Evolutionary conservation across 2,113 vertebrate species (phyloP), one percentile per base, ranked within the genome.

Genomic region (Ammodytes dubius): DNA sequence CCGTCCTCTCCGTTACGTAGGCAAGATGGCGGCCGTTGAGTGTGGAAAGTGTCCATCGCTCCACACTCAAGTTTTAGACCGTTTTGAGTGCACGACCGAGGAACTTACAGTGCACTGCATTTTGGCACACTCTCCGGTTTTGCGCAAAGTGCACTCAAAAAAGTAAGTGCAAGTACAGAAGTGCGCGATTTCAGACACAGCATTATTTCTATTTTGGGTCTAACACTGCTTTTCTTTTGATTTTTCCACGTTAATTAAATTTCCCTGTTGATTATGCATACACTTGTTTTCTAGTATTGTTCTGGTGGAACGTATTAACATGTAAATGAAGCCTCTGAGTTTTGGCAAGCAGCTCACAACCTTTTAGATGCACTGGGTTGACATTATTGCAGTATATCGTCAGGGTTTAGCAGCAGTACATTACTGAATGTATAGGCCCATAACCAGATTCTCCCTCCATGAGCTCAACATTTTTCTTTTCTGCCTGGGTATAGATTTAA

Each of bases 271-370:
- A 46, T 69, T 73, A 49, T 72, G 46, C 35, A 60, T 39, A 40
- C 43, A 81, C 67, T 74, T 84, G 82, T 75, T 68, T 74, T 65
- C 46, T 64, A n/a, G n/a, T n/a, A n/a, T n/a, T n/a, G n/a, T 73
- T 77, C 15, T 39, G 19, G 47, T 39, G 37, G 10, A 70, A 82
- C 45, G 79, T 47, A 60, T 91, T 87, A 77, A 87, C 88, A 92
- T 91, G 84, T 64, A 87, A 82, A 92, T 84, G 12, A 88, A 84
- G 35, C 39, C 66, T 83, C 75, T 87, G 49, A 79, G 83, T 82
- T 70, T 77, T 70, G 54, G 66, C 60, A 76, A 45, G 64, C 19
- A 4, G 59, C 60, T 67, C 19, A 49, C 49, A 70, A 76, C 74
- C 71, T 57, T 84, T 66, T n/a, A 66, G 56, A 79, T 79, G 42